Percentiles rank a stretch among this genome's conserved stretches.
phyloP scores from a whole-genome alignment of 2,888 invertebrate genomes.

The Acanthosepion esculentum region DNA sequence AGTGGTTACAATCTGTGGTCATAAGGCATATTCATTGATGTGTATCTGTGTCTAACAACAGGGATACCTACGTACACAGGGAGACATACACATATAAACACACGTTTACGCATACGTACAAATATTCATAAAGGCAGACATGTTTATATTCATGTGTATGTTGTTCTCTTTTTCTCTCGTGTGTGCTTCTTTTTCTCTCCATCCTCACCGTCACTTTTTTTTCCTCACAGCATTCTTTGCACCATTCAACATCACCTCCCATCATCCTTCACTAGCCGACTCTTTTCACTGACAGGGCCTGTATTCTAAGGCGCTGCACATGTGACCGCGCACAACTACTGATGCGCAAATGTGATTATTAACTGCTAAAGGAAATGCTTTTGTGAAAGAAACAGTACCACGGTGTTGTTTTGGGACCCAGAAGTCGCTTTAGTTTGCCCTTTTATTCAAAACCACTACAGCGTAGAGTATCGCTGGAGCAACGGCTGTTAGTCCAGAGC shows the following conservation, averaged over 20 bases:
- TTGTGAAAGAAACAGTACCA: background rate
- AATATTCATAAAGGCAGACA: background rate
- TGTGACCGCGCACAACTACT: background rate
- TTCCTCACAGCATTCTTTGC: background rate
- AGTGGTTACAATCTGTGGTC: background rate
- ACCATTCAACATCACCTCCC: background rate
- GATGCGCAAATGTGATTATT: constrained; percentile 18
- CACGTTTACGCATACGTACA: background rate
- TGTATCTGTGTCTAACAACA: background rate
- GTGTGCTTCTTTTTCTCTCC: background rate
- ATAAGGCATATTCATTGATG: background rate
- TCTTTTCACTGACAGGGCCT: background rate
- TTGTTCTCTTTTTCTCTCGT: background rate
- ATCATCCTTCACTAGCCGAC: background rate
- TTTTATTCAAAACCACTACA: background rate
- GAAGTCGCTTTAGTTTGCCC: background rate
- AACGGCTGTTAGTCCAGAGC: background rate
- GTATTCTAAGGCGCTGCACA: constrained; percentile 5
- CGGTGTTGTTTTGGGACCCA: background rate
- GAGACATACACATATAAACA: background rate
- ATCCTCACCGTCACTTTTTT: background rate
- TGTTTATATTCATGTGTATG: background rate
- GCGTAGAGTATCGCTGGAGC: background rate
- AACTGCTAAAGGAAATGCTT: constrained; percentile 21
- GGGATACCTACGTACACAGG: background rate